phyloP scores from a whole-genome alignment of 2,888 invertebrate genomes.

The Himalopsyche kuldschensis region DNA sequence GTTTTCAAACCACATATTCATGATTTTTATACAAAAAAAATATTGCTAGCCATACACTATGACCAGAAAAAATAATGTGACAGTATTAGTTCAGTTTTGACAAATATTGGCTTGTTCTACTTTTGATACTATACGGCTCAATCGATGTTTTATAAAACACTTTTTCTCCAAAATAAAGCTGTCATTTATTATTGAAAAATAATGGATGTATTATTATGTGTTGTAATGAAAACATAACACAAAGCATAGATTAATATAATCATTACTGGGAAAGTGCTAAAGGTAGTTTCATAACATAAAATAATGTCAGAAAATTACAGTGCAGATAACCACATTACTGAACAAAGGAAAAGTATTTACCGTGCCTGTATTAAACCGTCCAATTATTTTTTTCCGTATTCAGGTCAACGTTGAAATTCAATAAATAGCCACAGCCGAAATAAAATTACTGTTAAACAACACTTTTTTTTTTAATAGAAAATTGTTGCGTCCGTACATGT shows the following conservation, averaged over 20 bases:
- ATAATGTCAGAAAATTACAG: slow-evolving; percentile 38
- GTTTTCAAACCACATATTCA: no score
- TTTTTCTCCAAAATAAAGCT: neutral
- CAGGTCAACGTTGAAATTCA: neutral
- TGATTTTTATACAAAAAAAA: no score
- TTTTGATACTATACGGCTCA: no score
- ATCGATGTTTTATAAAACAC: no score
- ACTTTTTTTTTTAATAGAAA: neutral
- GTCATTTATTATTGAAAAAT: neutral
- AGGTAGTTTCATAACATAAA: slow-evolving; percentile 26
- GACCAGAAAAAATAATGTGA: no score
- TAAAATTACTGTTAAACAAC: neutral
- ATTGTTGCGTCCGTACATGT: neutral
- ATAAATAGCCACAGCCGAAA: neutral
- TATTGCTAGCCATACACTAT: no score
- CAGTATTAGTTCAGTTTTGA: no score
- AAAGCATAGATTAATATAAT: neutral
- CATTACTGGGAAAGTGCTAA: neutral
- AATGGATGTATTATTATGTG: neutral
- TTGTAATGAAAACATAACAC: neutral
- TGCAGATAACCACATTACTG: slow-evolving; percentile 7
- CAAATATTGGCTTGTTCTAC: no score
- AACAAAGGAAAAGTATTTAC: slow-evolving; percentile 22
- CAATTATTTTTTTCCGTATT: neutral
- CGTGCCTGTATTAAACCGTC: neutral